Evolutionary conservation across 2,888 invertebrate genomes (phyloP), one percentile per base, ranked within the genome.

Genomic region (Leptinotarsa rubiginosa): DNA sequence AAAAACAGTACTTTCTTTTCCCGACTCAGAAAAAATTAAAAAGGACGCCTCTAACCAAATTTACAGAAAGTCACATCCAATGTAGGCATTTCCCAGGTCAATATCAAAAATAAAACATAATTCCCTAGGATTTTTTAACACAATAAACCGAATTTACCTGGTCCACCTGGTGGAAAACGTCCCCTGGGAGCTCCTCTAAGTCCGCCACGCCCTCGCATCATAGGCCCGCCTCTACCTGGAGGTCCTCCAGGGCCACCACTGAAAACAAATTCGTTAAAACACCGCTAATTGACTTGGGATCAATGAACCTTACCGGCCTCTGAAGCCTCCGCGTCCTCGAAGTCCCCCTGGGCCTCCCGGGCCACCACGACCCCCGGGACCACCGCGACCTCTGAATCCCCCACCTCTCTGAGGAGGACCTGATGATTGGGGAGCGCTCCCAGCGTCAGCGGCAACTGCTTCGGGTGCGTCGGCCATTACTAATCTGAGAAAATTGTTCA

Each of bases 171-270:
- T 64, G 79, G 79, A 67, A 80, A 81, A 65, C 83, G 72, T 16
- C 82, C 81, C 73, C 82, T 76, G 2, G 82, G 82, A 20, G 78
- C 81, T 10, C 81, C 81, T 66, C 82, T 75, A 4, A 79, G 80
- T 15, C 82, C 83, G 10, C 83, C 82, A 16, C 83, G 80, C 31
- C 83, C 83, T 66, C 83, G 62, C 80, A 81, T 81, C 82, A 82
- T 82, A 1, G 83, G 83, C 16, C 83, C 83, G 15, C 83, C 83
- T 20, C 83, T 77, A 0, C 83, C 83, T 65, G 80, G 78, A 47
- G 81, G 81, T n/a, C 81, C 83, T 22, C 83, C 83, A 15, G 79
- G 82, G 69, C 83, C 83, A 59, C 83, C 83, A 65, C 83, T 83
- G 75, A 20, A 80, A 73, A 72, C 52, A 50, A 69, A 31, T 72